phyloP scores from a whole-genome alignment of 2,888 invertebrate species.

The Synergus gifuensis region DNA sequence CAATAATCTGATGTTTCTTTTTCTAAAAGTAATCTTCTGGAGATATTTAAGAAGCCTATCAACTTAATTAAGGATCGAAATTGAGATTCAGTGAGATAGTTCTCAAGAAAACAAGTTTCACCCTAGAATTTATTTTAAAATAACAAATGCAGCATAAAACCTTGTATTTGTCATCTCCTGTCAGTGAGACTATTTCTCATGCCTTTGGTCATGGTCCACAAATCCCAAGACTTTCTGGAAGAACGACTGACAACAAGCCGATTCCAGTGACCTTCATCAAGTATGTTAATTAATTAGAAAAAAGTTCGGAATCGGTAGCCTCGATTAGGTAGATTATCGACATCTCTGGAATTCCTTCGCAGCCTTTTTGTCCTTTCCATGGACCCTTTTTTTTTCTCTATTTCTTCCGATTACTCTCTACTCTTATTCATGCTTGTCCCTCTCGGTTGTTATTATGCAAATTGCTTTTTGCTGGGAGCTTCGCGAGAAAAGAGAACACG shows the following conservation, averaged over 20 bases:
- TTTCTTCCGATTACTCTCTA: slow-evolving; percentile 10
- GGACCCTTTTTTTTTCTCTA: background rate
- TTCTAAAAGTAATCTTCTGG: too few relatives aligned
- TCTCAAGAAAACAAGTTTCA: background rate
- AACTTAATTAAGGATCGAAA: background rate
- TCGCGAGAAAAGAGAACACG: slow-evolving; percentile 24
- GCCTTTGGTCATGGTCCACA: background rate
- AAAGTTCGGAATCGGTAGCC: slow-evolving; percentile 30
- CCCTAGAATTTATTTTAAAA: background rate
- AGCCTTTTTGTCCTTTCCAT: background rate
- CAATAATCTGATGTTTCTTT: background rate
- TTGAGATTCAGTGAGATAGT: background rate
- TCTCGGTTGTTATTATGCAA: slow-evolving; percentile 40
- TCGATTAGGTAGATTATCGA: slow-evolving; percentile 33
- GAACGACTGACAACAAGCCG: slow-evolving; percentile 15
- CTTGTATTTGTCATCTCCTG: slow-evolving; percentile 27
- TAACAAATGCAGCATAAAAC: background rate
- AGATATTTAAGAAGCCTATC: background rate
- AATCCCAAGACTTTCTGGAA: slow-evolving; percentile 4
- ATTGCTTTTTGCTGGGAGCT: slow-evolving; percentile 35
- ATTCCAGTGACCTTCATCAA: slow-evolving; percentile 22
- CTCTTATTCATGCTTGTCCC: slow-evolving; percentile 33
- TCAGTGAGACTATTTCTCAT: slow-evolving; percentile 22
- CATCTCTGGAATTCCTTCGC: slow-evolving; percentile 18
- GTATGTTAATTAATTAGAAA: slow-evolving; percentile 37